Evolutionary conservation across 2,797 vertebrate species (phyloP).

Genomic region (Urophycis tenuis): DNA sequence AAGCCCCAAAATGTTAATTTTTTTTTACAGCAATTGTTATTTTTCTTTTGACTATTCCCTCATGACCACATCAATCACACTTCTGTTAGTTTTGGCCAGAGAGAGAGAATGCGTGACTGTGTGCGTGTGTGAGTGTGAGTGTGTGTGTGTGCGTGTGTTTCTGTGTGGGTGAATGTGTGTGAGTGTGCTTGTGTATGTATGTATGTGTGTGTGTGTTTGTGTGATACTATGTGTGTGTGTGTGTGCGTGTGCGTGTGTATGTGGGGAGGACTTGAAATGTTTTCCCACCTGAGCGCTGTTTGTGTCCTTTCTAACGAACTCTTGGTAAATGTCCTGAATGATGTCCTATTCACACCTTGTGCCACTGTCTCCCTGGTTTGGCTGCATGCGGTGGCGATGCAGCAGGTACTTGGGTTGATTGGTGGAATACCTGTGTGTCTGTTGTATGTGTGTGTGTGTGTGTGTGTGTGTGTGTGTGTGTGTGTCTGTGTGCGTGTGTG

Average conservation of each 20-base stretch:
- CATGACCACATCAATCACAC: neutral
- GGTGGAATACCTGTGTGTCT: slow-evolving; percentile 6
- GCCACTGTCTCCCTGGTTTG: slow-evolving; percentile 67
- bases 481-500: slow-evolving; percentile 11
- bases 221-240: neutral
- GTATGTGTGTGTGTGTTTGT: slow-evolving; percentile 41
- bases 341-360: slow-evolving; percentile 55
- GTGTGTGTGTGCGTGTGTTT: neutral
- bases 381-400: slow-evolving; percentile 70
- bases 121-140: neutral
- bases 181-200: neutral
- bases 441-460: slow-evolving; percentile 41
- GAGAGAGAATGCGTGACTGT: neutral
- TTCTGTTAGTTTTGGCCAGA: too few relatives aligned
- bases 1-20: too few relatives aligned
- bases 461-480: slow-evolving; percentile 17
- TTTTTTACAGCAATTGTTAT: too few relatives aligned
- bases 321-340: neutral
- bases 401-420: slow-evolving; percentile 65
- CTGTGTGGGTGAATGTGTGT: neutral
- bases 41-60: neutral
- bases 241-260: slow-evolving; percentile 27
- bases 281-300: neutral
- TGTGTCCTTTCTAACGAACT: neutral
- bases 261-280: slow-evolving; percentile 25